Conservation (phyloP, 1,140 invertebrate species). For the Procambarus virginalis region DNA sequence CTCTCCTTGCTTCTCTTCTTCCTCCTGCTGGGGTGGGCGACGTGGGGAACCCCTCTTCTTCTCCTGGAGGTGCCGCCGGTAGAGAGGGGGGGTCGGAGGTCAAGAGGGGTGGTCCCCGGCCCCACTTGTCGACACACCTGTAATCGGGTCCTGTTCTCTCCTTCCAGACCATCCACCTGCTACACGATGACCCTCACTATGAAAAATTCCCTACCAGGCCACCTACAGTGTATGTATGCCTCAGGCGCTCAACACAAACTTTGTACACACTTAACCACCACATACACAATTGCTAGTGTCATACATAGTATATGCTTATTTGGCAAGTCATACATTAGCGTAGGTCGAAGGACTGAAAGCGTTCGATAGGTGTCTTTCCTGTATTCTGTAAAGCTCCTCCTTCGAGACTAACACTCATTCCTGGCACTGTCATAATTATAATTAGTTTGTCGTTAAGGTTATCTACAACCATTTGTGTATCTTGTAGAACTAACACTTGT, state of each 20-base stretch:
- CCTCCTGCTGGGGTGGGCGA: constrained; percentile 19
- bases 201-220: constrained; percentile 76
- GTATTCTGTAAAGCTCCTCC: neutral
- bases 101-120: neutral
- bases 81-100: neutral
- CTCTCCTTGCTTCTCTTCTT: neutral
- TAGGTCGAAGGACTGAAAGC: neutral
- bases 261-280: constrained; percentile 37
- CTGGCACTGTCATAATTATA: neutral
- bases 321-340: neutral
- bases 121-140: constrained; percentile 35
- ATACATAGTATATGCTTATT: neutral
- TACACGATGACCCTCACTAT: constrained; percentile 76
- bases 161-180: constrained; percentile 74
- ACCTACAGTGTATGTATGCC: constrained; percentile 71
- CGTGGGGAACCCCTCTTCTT: neutral
- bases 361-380: neutral
- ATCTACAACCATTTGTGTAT: no score
- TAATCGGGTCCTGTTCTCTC: constrained; percentile 71
- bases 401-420: neutral
- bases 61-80: constrained; percentile 19
- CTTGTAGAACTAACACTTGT: no score
- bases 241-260: constrained; percentile 57
- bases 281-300: neutral
- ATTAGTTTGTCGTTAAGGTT: no score